Conservation (phyloP, 2,113 vertebrate species). For the Ia io region DNA sequence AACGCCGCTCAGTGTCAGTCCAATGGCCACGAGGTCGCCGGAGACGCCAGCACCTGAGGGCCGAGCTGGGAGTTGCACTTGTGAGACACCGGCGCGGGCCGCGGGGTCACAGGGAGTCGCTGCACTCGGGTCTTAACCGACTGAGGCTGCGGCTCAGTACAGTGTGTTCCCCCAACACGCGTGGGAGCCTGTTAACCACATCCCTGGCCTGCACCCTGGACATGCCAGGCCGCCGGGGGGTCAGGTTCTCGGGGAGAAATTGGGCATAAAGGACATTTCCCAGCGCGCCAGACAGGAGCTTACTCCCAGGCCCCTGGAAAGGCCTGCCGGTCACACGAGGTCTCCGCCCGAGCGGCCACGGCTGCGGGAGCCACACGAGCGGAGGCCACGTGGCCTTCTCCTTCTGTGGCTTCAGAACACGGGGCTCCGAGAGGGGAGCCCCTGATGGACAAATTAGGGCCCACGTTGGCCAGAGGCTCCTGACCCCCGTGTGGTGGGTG, state of each 20-base stretch:
- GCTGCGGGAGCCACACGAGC: background rate
- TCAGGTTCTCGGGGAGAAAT: background rate
- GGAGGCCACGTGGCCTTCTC: too few relatives aligned
- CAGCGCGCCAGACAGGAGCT: too few relatives aligned
- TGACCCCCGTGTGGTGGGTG: too few relatives aligned
- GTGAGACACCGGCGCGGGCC: background rate
- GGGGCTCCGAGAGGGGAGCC: too few relatives aligned
- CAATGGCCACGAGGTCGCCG: background rate
- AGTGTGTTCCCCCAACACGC: background rate
- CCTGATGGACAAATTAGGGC: accelerated
- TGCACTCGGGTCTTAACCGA: accelerated
- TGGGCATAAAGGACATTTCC: background rate
- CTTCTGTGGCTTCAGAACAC: too few relatives aligned
- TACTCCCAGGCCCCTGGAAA: too few relatives aligned
- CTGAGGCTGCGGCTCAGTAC: background rate
- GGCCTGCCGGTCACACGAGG: too few relatives aligned
- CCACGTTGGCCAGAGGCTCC: background rate
- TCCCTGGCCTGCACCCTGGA: background rate
- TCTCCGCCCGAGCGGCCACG: background rate
- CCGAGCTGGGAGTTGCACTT: background rate
- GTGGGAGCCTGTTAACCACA: background rate
- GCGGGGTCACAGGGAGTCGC: too few relatives aligned
- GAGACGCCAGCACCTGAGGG: background rate
- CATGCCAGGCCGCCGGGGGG: background rate
- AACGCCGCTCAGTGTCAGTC: background rate